phyloP scores from a whole-genome alignment of 53 echinoderm and acorn worm genomes.

The Luidia sarsii region DNA sequence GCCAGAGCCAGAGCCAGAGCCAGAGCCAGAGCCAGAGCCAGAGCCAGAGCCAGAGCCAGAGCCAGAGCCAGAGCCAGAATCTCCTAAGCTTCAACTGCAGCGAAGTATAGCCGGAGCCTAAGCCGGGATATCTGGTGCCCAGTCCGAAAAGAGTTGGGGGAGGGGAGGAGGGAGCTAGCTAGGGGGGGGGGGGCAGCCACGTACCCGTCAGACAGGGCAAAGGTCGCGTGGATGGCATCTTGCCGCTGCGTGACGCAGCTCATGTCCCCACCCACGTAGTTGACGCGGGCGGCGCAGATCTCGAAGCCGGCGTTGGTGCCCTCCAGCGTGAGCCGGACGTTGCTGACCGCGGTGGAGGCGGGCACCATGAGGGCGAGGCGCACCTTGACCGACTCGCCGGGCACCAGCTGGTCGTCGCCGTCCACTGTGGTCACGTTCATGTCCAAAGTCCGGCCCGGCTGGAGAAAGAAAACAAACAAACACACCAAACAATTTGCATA shows the following conservation, averaged over 20 bases:
- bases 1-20: no score
- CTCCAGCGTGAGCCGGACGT: background rate
- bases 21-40: no score
- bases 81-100: no score
- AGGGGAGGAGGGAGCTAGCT: no score
- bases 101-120: no score
- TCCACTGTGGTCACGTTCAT: background rate
- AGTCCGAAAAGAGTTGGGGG: no score
- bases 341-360: background rate
- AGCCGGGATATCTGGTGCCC: no score
- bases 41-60: no score
- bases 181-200: no score
- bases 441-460: background rate
- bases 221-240: slow-evolving; percentile 30
- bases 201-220: no score
- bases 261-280: slow-evolving; percentile 32
- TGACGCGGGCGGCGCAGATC: slow-evolving; percentile 41
- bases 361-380: slow-evolving; percentile 22
- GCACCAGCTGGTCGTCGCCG: slow-evolving; percentile 23
- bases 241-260: slow-evolving; percentile 50
- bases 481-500: no score
- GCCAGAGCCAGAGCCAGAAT: no score
- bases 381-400: slow-evolving; percentile 13
- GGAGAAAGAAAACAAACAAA: background rate
- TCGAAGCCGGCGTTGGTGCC: background rate